These are phyloP conservation scores for Carcina quercana DNA, from an alignment of 2,888 invertebrate species.

Conservation along the genomic window DNA sequence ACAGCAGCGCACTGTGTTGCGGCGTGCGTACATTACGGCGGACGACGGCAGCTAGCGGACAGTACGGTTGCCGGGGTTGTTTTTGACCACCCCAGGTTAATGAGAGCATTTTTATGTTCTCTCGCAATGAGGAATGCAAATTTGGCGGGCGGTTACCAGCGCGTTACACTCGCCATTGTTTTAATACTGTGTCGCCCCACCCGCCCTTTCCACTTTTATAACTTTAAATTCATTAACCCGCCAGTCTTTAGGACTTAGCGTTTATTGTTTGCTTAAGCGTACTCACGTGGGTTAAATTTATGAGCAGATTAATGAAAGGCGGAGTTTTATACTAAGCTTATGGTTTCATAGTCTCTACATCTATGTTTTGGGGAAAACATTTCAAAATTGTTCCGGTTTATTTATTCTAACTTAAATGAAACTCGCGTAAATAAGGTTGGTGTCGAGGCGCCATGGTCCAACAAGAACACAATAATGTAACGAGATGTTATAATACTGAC, in stretches of 20 bases:
- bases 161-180: slow-evolving; percentile 60
- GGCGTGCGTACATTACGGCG: slow-evolving; percentile 14
- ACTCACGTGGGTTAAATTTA: background rate
- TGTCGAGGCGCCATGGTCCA: no score
- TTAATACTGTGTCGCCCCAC: slow-evolving; percentile 55
- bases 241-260: slow-evolving; percentile 41
- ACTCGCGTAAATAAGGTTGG: no score
- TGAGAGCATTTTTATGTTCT: slow-evolving; percentile 70
- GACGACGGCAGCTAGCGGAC: slow-evolving; percentile 25
- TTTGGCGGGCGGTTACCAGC: slow-evolving; percentile 57
- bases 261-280: slow-evolving; percentile 39
- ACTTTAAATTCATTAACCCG: slow-evolving; percentile 58
- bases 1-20: slow-evolving; percentile 21
- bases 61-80: slow-evolving; percentile 41
- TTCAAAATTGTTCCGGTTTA: no score
- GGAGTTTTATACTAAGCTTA: no score
- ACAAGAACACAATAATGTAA: no score
- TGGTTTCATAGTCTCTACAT: no score
- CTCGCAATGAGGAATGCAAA: slow-evolving; percentile 73
- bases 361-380: no score
- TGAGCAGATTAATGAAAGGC: no score
- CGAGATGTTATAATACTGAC: no score
- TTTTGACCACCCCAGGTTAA: slow-evolving; percentile 65
- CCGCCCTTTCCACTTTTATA: slow-evolving; percentile 49
- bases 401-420: no score